phyloP scores from a whole-genome alignment of 2,888 invertebrate genomes.

The Macrosiphum euphorbiae region DNA sequence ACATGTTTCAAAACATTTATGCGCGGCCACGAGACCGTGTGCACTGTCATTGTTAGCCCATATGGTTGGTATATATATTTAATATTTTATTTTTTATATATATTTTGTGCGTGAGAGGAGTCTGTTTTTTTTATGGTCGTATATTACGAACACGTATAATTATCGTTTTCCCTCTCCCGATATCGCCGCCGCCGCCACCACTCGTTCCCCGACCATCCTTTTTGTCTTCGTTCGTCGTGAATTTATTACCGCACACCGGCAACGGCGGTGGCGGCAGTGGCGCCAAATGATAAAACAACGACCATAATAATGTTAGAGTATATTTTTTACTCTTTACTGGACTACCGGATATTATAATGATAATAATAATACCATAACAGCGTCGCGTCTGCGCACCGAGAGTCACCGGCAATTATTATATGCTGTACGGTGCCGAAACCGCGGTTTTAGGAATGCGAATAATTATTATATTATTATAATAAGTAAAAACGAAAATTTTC shows the following conservation, averaged over 20 bases:
- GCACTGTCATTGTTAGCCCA: conserved; percentile 56
- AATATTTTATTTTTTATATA: neutral
- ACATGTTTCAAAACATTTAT: conserved; percentile 59
- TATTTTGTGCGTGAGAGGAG: conserved; percentile 48
- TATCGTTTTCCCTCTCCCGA: conserved; percentile 17
- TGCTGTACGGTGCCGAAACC: neutral
- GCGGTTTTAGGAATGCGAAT: neutral
- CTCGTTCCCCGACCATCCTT: conserved; percentile 35
- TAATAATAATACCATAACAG: neutral
- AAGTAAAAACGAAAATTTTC: neutral
- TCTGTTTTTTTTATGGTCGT: conserved; percentile 40
- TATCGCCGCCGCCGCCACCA: neutral
- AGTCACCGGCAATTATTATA: neutral
- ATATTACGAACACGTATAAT: conserved; percentile 52
- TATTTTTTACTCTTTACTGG: neutral
- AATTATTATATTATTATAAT: neutral
- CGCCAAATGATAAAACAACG: conserved; percentile 50
- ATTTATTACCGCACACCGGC: conserved; percentile 52
- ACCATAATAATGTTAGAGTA: neutral
- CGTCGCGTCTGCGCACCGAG: neutral
- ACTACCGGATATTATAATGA: neutral
- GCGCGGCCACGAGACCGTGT: conserved; percentile 63
- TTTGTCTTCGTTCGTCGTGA: conserved; percentile 31
- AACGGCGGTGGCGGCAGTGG: conserved; percentile 1
- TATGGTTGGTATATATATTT: conserved; percentile 31